Conservation (phyloP, 2,113 vertebrate species). For the mouse (Mus musculus) region DNA sequence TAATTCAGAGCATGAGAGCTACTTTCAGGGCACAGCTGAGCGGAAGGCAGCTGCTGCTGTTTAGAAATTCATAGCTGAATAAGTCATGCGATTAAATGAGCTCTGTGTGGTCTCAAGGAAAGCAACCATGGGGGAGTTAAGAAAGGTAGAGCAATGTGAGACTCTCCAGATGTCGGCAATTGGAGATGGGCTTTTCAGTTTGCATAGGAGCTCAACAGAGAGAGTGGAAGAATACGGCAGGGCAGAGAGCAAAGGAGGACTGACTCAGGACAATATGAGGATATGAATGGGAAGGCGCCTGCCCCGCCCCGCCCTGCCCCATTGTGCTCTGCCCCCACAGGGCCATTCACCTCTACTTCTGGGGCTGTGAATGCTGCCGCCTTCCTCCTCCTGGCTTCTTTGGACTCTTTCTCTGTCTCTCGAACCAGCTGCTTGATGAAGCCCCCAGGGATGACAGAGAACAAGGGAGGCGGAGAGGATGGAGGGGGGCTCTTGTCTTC, state of each 20-base stretch:
- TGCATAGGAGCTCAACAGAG: neutral
- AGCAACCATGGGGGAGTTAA: fast-evolving
- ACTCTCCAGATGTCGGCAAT: neutral
- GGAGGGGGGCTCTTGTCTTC: slow-evolving; percentile 90
- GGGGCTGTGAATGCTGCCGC: slow-evolving; percentile 74
- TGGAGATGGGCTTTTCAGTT: slow-evolving; percentile 11
- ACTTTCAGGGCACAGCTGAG: neutral
- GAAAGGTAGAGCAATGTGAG: neutral
- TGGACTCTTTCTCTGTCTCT: slow-evolving; percentile 94
- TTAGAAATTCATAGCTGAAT: neutral
- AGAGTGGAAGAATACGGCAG: neutral
- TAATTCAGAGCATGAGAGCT: neutral
- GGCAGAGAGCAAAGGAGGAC: fast-evolving
- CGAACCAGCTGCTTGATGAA: slow-evolving; percentile 97
- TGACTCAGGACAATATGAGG: neutral
- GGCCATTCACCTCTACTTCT: slow-evolving; percentile 81
- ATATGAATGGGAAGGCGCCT: fast-evolving
- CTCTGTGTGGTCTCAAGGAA: neutral
- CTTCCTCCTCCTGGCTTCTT: slow-evolving; percentile 87
- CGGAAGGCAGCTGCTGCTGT: neutral
- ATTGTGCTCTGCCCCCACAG: neutral
- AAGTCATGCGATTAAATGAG: neutral
- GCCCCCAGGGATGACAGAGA: slow-evolving; percentile 93
- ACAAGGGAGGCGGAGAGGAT: slow-evolving; percentile 87
- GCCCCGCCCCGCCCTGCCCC: neutral